Conservation (phyloP, 2,113 vertebrate genomes). For the Periophthalmus modestus region DNA sequence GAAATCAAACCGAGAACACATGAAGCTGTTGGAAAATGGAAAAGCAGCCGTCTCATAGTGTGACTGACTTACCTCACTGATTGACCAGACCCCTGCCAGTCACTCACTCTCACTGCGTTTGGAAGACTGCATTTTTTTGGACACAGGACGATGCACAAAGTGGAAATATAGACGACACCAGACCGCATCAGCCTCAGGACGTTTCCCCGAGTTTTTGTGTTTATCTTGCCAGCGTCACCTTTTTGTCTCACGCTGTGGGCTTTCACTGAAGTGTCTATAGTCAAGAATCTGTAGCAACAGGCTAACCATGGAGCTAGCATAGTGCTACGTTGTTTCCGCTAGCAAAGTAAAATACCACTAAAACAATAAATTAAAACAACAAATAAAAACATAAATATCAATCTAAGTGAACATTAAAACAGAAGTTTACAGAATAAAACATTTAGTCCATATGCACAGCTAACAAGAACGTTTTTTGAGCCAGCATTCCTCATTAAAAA, state of each 20-base stretch:
- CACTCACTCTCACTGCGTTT: conserved; percentile 86
- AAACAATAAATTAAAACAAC: no score
- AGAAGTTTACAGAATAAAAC: no score
- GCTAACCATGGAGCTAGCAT: not conserved
- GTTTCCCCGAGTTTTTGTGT: conserved; percentile 39
- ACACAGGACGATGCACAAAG: no score
- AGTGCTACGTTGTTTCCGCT: not conserved
- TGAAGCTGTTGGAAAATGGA: not conserved
- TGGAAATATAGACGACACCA: not conserved
- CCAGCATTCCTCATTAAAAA: no score
- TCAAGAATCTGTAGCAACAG: not conserved
- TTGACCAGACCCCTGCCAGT: conserved; percentile 95
- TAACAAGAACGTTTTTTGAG: no score
- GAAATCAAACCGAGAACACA: not conserved
- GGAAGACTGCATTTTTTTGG: conserved; percentile 60
- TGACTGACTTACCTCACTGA: conserved; percentile 85
- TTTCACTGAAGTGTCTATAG: conserved; percentile 11
- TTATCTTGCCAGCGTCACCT: conserved; percentile 58
- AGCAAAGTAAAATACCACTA: no score
- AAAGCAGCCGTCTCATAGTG: not conserved
- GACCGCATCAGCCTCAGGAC: not conserved
- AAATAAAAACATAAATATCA: no score
- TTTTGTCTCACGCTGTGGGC: not conserved
- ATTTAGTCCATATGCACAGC: no score
- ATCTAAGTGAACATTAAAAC: no score